Base-by-base conservation (phyloP, 2,113 vertebrate species). In the Megaceryle torquata region DNA sequence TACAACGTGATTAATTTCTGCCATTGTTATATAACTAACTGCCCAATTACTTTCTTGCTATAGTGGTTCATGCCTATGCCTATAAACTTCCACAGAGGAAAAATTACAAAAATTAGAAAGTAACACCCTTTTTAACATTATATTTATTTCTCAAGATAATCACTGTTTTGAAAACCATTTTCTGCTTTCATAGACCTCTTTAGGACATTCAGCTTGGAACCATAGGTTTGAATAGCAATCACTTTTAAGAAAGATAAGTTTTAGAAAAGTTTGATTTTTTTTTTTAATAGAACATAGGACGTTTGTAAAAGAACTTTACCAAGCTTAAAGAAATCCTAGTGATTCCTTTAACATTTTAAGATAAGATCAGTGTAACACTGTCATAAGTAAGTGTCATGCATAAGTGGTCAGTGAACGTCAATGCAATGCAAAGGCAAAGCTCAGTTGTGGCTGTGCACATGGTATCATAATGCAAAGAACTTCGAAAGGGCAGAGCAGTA, bases 1-100 rank as follows among this genome's bases (percentile, higher is more conserved):
- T 50, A 77, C 24, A 50, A 80, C 17, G 26, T 26, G 44, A 88
- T 26, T 70, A 5, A 95, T 95, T 93, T 46, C 33, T 94, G 69
- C 61, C 24, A 64, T 76, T 87, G 44, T 35, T 72, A 41, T 25
- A 72, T 69, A 79, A 92, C 56, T 69, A 79, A 91, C 56, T 64
- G 79, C 53, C 88, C 94, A 91, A 92, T 97, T 96, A 98, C 91
- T 67, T 86, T 83, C 71, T 96, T 95, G 63, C 83, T 89, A 72
- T 56, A 71, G 88, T 80, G 37, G 57, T 68, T 95, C 39, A 67
- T 69, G 59, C 28, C 74, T 84, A 54, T 50, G 65, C 85, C 33
- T 82, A 56, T 54, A 53, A 28, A 24, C 26, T 86, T 74, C 80
- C 91, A 89, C 13, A 31, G 86, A 94, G 95, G 95, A 21, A 88